Percentiles rank a stretch among this genome's conserved stretches.
Conservation (phyloP, 2,797 vertebrate species). For the Florisuga fusca region DNA sequence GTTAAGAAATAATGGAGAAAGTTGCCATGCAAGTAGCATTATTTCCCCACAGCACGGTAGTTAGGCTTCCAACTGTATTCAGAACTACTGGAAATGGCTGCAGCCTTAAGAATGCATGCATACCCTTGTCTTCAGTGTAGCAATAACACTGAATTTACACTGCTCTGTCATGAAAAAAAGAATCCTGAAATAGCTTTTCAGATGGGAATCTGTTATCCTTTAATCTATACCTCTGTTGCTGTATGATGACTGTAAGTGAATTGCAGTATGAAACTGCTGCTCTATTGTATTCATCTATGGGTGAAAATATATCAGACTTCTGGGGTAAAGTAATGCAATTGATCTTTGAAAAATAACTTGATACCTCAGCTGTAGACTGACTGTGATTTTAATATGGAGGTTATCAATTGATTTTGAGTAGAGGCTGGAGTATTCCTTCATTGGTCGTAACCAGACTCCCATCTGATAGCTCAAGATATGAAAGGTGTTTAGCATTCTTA, state of each 20-base stretch:
- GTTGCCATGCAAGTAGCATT: neutral
- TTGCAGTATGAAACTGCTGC: neutral
- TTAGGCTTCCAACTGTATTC: neutral
- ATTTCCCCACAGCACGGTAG: accelerated
- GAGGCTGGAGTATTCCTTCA: neutral
- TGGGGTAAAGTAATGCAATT: neutral
- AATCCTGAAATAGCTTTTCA: neutral
- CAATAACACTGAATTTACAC: neutral
- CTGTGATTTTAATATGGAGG: neutral
- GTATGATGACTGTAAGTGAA: neutral
- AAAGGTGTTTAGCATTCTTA: neutral
- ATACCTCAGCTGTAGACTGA: neutral
- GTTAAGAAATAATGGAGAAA: neutral
- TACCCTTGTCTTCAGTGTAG: neutral
- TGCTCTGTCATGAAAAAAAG: neutral
- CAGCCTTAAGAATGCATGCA: neutral
- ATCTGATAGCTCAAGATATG: neutral
- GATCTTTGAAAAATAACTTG: neutral
- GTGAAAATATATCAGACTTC: neutral
- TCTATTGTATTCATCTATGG: neutral
- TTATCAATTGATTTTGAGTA: neutral
- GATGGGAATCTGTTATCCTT: neutral
- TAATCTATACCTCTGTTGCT: neutral
- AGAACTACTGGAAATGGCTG: neutral
- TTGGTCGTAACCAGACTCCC: neutral